Evolutionary conservation across 2,888 invertebrate genomes (phyloP), one percentile per base, ranked within the genome.

Genomic region (Nasonovia ribisnigri): DNA sequence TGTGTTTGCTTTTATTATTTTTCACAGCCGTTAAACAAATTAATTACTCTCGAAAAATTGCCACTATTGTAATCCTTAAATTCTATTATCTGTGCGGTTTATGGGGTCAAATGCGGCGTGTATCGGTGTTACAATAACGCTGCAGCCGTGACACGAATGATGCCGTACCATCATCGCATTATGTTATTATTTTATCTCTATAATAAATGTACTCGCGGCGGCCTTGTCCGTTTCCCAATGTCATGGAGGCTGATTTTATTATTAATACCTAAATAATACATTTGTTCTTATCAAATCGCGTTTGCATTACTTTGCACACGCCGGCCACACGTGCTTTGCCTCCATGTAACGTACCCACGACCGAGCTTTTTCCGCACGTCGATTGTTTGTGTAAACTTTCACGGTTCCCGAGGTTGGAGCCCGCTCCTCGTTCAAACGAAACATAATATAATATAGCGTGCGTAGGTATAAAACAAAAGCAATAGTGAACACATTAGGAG

Each of bases 61-160:
- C 24, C 26, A 26, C 67, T 88, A 88, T 92, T 92, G 92, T 92
- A 26, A 89, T 92, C 92, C 51, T 88, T 51, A 88, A 87, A 88
- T 92, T 92, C 92, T 84, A 92, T 92, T 92, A 92, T 92, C 51
- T 48, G 11, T 20, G 36, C 36, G 36, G 20, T 88, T 92, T 92
- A 88, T 88, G 54, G 92, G 92, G 88, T 92, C 92, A 92, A 84
- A 88, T 43, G 77, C 84, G 43, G 43, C 20, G 88, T 20, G n/a
- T 29, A 67, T 77, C 36, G 77, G 77, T 36, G 77, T 36, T 77
- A 77, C n/a, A 77, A 88, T 67, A 48, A 87, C 92, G 92, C 54
- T 36, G 91, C 43, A 92, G 54, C 92, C 92, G 88, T 92, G 92
- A 92, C 92, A 92, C 88, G 54, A 77, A 92, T 92, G 54, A 77